These are phyloP conservation scores for Exocentrus adspersus DNA, from an alignment of 2,888 invertebrate species.

Conservation along the genomic window DNA sequence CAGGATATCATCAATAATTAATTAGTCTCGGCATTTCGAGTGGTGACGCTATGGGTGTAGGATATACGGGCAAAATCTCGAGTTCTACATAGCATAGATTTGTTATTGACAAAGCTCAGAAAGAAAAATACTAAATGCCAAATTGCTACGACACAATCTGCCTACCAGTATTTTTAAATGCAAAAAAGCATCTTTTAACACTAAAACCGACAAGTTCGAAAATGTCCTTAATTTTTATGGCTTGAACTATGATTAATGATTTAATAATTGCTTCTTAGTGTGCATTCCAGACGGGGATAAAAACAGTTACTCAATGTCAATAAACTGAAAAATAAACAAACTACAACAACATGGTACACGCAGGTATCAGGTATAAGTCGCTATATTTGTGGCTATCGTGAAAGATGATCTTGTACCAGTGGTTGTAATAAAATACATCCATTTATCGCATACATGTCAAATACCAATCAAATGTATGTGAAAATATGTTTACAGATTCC, in stretches of 20 bases:
- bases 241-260: conserved; percentile 35
- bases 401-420: conserved; percentile 44
- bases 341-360: conserved; percentile 34
- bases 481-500: conserved; percentile 50
- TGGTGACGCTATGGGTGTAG: neutral
- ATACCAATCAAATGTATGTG: conserved; percentile 55
- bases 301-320: conserved; percentile 24
- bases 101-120: too few relatives aligned
- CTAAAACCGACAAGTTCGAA: conserved; percentile 14
- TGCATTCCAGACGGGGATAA: conserved; percentile 19
- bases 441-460: conserved; percentile 53
- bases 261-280: conserved; percentile 40
- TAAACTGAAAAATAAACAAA: conserved; percentile 25
- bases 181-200: conserved; percentile 12
- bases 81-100: too few relatives aligned
- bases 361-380: conserved; percentile 39
- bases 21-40: conserved; percentile 11
- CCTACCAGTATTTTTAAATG: too few relatives aligned
- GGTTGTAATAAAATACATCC: conserved; percentile 54
- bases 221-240: conserved; percentile 13
- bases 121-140: too few relatives aligned
- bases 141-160: too few relatives aligned
- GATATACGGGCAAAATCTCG: conserved; percentile 5
- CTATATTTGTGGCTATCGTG: conserved; percentile 40
- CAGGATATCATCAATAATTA: conserved; percentile 3